Evolutionary conservation across 2,797 vertebrate genomes (phyloP).

Genomic region (Amblyopsis hoosieri): DNA sequence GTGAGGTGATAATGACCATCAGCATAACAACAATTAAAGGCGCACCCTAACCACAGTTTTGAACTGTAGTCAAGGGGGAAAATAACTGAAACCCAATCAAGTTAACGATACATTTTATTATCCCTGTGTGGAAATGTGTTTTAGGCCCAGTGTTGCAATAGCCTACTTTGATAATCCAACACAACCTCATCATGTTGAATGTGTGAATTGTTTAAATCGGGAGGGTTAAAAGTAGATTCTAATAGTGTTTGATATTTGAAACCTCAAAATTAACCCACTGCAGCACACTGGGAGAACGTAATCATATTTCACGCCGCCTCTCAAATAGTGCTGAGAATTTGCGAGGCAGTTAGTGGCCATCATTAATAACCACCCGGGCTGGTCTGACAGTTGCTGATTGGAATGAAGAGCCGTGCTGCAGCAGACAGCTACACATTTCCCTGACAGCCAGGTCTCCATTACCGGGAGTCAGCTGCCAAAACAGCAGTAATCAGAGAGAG

Average conservation of each 20-base stretch:
- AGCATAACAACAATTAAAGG: background rate
- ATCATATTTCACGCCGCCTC: conserved; percentile 78
- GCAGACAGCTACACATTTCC: conserved; percentile 82
- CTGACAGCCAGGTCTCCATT: conserved; percentile 81
- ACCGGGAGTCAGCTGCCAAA: conserved; percentile 80
- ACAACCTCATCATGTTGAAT: conserved; percentile 5
- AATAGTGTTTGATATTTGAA: conserved; percentile 72
- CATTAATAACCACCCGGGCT: conserved; percentile 79
- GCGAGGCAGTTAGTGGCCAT: conserved; percentile 78
- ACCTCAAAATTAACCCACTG: conserved; percentile 68
- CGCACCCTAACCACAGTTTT: conserved; percentile 21
- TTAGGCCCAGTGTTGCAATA: conserved; percentile 16
- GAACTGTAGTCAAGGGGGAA: conserved; percentile 27
- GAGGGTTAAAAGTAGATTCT: conserved; percentile 40
- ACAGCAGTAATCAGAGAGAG: conserved; percentile 75
- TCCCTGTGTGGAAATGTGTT: no score
- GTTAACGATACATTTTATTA: no score
- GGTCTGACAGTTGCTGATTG: conserved; percentile 80
- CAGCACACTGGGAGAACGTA: conserved; percentile 67
- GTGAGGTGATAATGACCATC: background rate
- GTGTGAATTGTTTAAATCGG: conserved; percentile 26
- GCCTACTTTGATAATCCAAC: conserved; percentile 18
- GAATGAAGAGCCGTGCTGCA: conserved; percentile 74
- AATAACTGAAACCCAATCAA: no score
- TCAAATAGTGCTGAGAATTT: conserved; percentile 79